Percentiles rank a stretch among this genome's conserved stretches.
Conservation (phyloP, 2,888 invertebrate genomes). For the Microctonus hyperodae region DNA sequence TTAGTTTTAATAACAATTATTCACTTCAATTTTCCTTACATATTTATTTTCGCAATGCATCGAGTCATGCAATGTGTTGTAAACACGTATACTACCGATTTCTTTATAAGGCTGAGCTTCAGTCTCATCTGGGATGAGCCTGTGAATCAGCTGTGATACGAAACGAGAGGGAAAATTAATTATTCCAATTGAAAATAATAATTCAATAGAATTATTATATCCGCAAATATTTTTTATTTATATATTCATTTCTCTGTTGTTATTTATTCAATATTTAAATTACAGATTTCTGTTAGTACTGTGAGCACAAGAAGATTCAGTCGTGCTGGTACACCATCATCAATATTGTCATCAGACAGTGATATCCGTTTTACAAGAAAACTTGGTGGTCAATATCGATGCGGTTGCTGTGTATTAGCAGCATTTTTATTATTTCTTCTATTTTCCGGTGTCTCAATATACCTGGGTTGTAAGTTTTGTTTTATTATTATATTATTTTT, state of each 20-base stretch:
- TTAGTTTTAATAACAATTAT: conserved; percentile 29
- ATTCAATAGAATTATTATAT: not conserved
- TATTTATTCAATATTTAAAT: no score
- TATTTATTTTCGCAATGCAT: conserved; percentile 19
- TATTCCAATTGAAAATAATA: not conserved
- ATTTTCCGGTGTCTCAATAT: conserved; percentile 72
- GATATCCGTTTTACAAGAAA: conserved; percentile 90
- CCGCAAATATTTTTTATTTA: not conserved
- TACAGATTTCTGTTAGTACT: conserved; percentile 67
- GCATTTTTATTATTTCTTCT: conserved; percentile 82
- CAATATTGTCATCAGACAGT: conserved; percentile 85
- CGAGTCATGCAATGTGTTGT: not conserved
- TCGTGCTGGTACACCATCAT: conserved; percentile 72
- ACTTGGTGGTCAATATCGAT: conserved; percentile 83
- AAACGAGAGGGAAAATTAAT: conserved; percentile 24
- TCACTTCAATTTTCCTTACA: conserved; percentile 33
- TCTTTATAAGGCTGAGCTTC: not conserved
- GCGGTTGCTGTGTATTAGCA: conserved; percentile 87
- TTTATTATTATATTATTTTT: no score
- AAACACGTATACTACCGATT: not conserved
- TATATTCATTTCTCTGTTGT: not conserved
- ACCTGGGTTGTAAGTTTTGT: conserved; percentile 72
- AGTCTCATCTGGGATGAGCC: not conserved
- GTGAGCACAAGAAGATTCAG: conserved; percentile 65
- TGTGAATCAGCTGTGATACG: not conserved